phyloP scores from a whole-genome alignment of 2,113 vertebrate species.

The Bufo gargarizans region DNA sequence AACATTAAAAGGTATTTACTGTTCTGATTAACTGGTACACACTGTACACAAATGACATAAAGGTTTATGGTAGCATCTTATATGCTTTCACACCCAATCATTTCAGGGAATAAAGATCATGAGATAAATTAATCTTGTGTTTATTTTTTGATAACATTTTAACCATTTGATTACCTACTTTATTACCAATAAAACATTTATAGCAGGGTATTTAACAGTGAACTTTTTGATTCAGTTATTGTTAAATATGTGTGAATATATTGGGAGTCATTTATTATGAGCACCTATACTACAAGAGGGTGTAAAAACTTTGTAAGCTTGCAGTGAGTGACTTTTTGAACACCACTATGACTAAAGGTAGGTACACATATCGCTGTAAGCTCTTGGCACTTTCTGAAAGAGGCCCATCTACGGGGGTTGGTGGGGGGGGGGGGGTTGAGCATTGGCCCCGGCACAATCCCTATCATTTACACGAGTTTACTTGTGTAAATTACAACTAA shows the following conservation, averaged over 20 bases:
- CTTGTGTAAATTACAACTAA: no score
- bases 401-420: no score
- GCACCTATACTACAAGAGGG: no score
- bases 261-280: no score
- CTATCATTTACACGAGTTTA: no score
- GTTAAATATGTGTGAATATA: background rate
- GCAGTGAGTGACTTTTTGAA: no score
- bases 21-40: slow-evolving; percentile 25
- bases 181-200: background rate
- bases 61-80: background rate
- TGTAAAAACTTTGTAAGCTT: no score
- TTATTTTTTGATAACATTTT: slow-evolving; percentile 32
- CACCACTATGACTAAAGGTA: no score
- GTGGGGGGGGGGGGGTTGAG: no score
- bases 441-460: no score
- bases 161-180: background rate
- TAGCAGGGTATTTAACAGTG: background rate
- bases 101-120: slow-evolving; percentile 34
- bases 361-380: no score
- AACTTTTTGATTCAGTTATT: background rate
- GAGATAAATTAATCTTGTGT: slow-evolving; percentile 28
- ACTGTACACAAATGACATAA: background rate
- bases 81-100: background rate
- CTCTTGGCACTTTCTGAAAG: no score
- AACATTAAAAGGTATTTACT: slow-evolving; percentile 30